Percentiles rank a stretch among this genome's conserved stretches.
Evolutionary conservation across 2,113 vertebrate species (phyloP).

Genomic region (Hymenochirus boettgeri): DNA sequence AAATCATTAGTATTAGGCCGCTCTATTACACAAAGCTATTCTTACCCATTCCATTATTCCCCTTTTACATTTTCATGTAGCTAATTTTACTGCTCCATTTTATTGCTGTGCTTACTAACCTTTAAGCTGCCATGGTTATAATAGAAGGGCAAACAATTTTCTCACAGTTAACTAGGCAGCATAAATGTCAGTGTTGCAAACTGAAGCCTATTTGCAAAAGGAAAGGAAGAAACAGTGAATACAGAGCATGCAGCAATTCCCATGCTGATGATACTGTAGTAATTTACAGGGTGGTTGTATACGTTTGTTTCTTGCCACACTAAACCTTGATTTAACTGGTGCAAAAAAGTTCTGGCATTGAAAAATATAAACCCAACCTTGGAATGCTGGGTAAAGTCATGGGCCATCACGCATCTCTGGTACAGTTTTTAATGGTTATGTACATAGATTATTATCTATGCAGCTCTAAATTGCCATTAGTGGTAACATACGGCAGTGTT

Average conservation of each 20-base stretch:
- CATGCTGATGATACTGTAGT: not conserved
- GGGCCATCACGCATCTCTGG: no score
- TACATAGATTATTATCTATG: no score
- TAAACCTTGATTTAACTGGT: no score
- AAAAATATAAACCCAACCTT: no score
- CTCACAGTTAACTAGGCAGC: conserved; percentile 40
- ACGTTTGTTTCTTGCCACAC: conserved; percentile 25
- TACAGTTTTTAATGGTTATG: no score
- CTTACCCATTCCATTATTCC: conserved; percentile 35
- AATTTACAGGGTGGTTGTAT: not conserved
- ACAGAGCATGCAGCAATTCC: conserved; percentile 23
- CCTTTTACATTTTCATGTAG: conserved; percentile 22
- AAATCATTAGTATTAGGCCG: conserved; percentile 34
- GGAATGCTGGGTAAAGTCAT: no score
- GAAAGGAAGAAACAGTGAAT: conserved; percentile 27
- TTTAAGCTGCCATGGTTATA: conserved; percentile 38
- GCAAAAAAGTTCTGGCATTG: no score
- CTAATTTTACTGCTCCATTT: conserved; percentile 33
- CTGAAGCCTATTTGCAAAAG: conserved; percentile 40
- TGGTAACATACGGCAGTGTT: no score
- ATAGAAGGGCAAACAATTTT: conserved; percentile 41
- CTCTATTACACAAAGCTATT: conserved; percentile 17
- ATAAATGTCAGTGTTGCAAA: conserved; percentile 41
- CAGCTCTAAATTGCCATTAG: no score
- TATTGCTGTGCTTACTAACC: conserved; percentile 41